Conservation (phyloP, 2,888 invertebrate species). For the Magallana nippona region DNA sequence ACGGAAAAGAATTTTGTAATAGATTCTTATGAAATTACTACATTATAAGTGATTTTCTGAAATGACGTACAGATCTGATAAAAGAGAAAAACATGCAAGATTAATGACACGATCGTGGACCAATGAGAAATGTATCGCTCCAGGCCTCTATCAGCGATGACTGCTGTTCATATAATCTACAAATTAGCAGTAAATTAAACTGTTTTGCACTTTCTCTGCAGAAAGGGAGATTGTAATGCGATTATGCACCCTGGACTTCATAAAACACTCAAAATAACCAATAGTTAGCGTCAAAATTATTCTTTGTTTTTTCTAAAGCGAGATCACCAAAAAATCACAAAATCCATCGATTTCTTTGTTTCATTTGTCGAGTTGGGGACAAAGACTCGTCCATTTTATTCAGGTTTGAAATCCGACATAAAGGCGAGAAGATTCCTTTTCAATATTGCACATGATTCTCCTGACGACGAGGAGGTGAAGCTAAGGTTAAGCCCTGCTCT, state of each 20-base stretch:
- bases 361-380: neutral
- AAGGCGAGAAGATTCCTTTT: conserved; percentile 32
- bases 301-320: neutral
- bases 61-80: conserved; percentile 3
- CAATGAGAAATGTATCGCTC: neutral
- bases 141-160: neutral
- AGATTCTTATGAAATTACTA: neutral
- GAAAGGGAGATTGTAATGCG: no score
- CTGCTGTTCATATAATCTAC: neutral
- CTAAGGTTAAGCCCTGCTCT: conserved; percentile 27
- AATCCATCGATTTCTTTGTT: conserved; percentile 18
- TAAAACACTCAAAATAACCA: no score
- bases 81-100: conserved; percentile 8
- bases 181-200: neutral
- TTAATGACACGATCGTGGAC: conserved; percentile 23
- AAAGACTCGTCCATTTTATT: conserved; percentile 19
- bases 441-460: conserved; percentile 30
- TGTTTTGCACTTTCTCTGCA: neutral
- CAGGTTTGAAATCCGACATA: neutral
- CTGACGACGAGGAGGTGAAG: neutral
- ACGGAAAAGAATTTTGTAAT: conserved; percentile 10
- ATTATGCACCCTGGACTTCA: no score
- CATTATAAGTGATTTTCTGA: neutral
- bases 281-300: neutral
- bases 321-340: neutral